Evolutionary conservation across 37 sponge, comb jelly and placozoan species (phyloP).

Genomic region (Axinella damicornis): DNA sequence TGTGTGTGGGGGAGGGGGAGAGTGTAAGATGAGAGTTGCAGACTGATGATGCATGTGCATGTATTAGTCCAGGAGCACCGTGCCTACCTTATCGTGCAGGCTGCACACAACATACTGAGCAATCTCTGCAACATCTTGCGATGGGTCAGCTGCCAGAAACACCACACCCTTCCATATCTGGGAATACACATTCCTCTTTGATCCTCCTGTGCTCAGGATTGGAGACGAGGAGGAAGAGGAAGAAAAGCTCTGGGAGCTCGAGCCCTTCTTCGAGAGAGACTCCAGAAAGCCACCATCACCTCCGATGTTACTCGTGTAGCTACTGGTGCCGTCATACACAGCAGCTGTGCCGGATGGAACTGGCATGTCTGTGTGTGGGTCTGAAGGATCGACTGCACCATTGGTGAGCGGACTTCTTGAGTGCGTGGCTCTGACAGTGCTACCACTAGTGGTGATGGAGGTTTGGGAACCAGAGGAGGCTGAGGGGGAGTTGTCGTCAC

Average conservation of each 20-base stretch:
- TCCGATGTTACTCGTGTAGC: constrained; percentile 4
- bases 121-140: constrained; percentile 42
- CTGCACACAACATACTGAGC: constrained; percentile 55
- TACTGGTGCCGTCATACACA: no score
- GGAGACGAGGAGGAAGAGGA: constrained; percentile 7
- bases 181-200: constrained; percentile 17
- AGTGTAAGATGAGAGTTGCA: no score
- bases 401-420: neutral
- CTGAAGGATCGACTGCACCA: neutral
- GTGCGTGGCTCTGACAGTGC: neutral
- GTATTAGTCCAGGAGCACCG: no score
- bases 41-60: no score
- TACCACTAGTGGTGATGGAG: neutral
- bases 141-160: constrained; percentile 70
- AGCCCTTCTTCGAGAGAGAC: constrained; percentile 30
- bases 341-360: neutral
- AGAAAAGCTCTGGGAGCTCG: constrained; percentile 16
- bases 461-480: neutral
- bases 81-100: constrained; percentile 72
- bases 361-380: neutral
- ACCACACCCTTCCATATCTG: constrained; percentile 67
- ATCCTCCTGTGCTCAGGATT: neutral
- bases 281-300: constrained; percentile 38
- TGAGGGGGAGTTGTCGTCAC: neutral
- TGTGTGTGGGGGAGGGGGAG: no score